These are phyloP conservation scores for Carposina sasakii DNA, from an alignment of 1,140 invertebrate genomes.

Conservation along the genomic window DNA sequence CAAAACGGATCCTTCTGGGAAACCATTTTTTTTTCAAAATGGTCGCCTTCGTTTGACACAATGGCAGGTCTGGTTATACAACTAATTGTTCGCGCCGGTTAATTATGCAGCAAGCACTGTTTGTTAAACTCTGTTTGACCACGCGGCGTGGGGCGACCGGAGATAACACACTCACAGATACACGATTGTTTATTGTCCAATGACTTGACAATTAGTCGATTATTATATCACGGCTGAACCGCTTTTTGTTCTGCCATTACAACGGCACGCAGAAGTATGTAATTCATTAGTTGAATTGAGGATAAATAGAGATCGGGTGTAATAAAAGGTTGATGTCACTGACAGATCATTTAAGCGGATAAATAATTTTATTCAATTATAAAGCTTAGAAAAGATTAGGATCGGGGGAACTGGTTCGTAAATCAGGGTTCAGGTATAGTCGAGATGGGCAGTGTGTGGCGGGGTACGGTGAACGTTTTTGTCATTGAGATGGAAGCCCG, in stretches of 20 bases:
- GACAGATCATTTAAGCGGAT: too few species aligned
- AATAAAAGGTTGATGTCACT: too few species aligned
- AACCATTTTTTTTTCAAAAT: constrained; percentile 46
- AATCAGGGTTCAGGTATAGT: constrained; percentile 34
- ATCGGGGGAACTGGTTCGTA: constrained; percentile 34
- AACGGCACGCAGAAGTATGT: too few species aligned
- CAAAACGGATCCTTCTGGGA: constrained; percentile 60
- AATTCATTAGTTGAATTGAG: too few species aligned
- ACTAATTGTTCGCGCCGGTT: constrained; percentile 66
- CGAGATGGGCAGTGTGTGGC: constrained; percentile 22
- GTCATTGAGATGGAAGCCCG: constrained; percentile 34
- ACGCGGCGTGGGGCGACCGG: constrained; percentile 7
- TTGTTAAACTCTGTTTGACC: constrained; percentile 35
- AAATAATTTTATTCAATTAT: too few species aligned
- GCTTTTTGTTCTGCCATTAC: too few species aligned
- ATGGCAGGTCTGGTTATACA: constrained; percentile 61
- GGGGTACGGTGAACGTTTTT: constrained; percentile 20
- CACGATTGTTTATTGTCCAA: constrained; percentile 31
- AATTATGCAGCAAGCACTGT: constrained; percentile 60
- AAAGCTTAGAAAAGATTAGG: too few species aligned
- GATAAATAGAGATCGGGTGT: too few species aligned
- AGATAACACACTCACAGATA: constrained; percentile 26
- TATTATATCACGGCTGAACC: too few species aligned
- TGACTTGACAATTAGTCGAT: constrained; percentile 41
- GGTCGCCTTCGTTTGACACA: constrained; percentile 43